Evolutionary conservation across 2,113 vertebrate genomes (phyloP).

Genomic region (Scartelaos histophorus): DNA sequence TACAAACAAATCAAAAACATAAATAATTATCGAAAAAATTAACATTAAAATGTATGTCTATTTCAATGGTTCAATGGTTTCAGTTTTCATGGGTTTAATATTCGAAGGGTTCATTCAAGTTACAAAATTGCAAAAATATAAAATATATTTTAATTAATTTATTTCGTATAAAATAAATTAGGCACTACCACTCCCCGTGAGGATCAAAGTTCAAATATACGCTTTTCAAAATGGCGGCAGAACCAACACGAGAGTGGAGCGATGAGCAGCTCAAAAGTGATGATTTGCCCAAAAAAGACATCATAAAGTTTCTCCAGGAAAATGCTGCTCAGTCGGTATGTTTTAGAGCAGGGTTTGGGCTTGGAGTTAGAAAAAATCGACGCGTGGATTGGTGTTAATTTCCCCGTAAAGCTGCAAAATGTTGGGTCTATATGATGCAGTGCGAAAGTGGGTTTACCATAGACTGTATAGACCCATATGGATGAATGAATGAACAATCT

Average conservation of each 20-base stretch:
- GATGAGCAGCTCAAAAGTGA: constrained; percentile 90
- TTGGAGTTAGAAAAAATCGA: background rate
- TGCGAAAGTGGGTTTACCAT: background rate
- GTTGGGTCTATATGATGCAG: constrained; percentile 10
- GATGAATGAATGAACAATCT: background rate
- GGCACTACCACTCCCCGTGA: background rate
- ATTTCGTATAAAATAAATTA: background rate
- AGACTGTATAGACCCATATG: background rate
- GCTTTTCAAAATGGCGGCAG: constrained; percentile 77
- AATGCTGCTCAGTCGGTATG: constrained; percentile 89
- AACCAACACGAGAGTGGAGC: constrained; percentile 84
- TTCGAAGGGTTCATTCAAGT: too few species aligned
- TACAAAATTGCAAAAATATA: too few species aligned
- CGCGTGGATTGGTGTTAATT: background rate
- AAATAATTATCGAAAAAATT: too few species aligned
- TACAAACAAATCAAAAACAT: too few species aligned
- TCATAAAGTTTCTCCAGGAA: constrained; percentile 93
- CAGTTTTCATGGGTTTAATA: too few species aligned
- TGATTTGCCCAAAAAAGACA: constrained; percentile 89
- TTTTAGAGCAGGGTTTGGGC: background rate
- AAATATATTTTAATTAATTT: background rate
- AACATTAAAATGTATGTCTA: too few species aligned
- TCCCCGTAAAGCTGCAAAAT: background rate
- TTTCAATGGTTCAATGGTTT: too few species aligned
- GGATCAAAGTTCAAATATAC: constrained; percentile 58